A percentile compares a stretch with the other conserved stretches of the same genome.
Conservation (phyloP, 2,888 invertebrate species). For the Nomada flava region DNA sequence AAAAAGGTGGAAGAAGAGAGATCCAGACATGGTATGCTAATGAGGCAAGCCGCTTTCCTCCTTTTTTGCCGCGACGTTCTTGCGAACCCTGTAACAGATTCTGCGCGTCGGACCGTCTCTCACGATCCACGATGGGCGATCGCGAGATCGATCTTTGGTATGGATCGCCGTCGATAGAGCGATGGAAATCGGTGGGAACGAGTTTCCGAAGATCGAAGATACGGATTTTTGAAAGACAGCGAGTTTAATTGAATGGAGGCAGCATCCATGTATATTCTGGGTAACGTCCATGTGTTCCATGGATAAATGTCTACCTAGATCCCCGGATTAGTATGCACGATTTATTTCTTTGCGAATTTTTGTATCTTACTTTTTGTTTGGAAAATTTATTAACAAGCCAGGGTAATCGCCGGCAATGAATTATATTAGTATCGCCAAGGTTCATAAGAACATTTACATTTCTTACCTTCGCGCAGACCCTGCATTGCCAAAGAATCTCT, state of each 20-base stretch:
- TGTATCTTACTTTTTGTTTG: no score
- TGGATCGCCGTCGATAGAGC: slow-evolving; percentile 62
- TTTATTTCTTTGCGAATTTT: no score
- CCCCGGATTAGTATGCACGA: no score
- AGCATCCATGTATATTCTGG: neutral
- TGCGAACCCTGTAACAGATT: slow-evolving; percentile 48
- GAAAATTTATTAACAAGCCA: no score
- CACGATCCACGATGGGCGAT: slow-evolving; percentile 38
- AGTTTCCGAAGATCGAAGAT: slow-evolving; percentile 57
- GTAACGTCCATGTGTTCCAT: neutral
- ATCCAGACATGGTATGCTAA: slow-evolving; percentile 56
- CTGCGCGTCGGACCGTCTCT: slow-evolving; percentile 45
- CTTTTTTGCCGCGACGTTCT: slow-evolving; percentile 47
- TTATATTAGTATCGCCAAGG: no score
- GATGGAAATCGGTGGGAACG: slow-evolving; percentile 62
- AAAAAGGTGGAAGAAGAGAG: slow-evolving; percentile 8
- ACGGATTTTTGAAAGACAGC: slow-evolving; percentile 25
- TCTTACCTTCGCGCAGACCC: no score
- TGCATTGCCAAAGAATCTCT: no score
- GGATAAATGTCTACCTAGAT: neutral
- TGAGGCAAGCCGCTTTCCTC: slow-evolving; percentile 44
- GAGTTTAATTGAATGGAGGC: slow-evolving; percentile 16
- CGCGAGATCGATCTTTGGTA: slow-evolving; percentile 41
- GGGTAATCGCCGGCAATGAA: no score
- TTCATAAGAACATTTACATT: no score